phyloP scores from a whole-genome alignment of 2,888 invertebrate species.

The Athetis lepigone region DNA sequence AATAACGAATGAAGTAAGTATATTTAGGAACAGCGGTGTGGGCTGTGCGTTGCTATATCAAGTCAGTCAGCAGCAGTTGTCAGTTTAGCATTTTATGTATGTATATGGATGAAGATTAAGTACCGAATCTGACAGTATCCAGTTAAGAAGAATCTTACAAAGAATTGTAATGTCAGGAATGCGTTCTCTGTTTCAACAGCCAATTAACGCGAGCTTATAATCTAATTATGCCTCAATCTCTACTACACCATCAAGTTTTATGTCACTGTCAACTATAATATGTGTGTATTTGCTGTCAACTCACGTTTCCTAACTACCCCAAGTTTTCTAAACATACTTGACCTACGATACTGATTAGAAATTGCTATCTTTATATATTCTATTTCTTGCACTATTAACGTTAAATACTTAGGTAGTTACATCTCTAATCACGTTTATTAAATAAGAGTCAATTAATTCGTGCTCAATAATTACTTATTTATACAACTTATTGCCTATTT shows the following conservation, averaged over 20 bases:
- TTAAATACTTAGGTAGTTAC: slow-evolving; percentile 16
- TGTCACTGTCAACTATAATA: too few species aligned
- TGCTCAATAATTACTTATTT: slow-evolving; percentile 37
- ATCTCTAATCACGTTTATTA: slow-evolving; percentile 29
- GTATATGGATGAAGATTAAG: too few species aligned
- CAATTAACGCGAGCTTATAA: too few species aligned
- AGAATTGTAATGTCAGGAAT: not conserved
- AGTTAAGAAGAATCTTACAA: not conserved
- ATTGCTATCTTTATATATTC: slow-evolving; percentile 30
- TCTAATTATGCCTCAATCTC: slow-evolving; percentile 3
- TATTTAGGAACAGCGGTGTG: too few species aligned
- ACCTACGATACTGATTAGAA: slow-evolving; percentile 32
- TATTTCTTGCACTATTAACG: slow-evolving; percentile 35
- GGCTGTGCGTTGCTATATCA: too few species aligned
- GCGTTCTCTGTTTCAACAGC: not conserved
- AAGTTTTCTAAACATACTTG: slow-evolving; percentile 44
- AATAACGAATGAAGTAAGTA: not conserved
- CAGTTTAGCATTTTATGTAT: too few species aligned
- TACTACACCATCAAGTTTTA: slow-evolving; percentile 5
- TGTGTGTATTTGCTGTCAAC: too few species aligned
- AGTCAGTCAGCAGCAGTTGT: too few species aligned
- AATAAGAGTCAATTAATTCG: slow-evolving; percentile 33
- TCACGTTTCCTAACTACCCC: slow-evolving; percentile 30
- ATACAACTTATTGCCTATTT: slow-evolving; percentile 32
- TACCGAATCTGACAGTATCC: not conserved